Base-by-base conservation (phyloP, 2,888 invertebrate species). In the Drosophila percnosoma region DNA sequence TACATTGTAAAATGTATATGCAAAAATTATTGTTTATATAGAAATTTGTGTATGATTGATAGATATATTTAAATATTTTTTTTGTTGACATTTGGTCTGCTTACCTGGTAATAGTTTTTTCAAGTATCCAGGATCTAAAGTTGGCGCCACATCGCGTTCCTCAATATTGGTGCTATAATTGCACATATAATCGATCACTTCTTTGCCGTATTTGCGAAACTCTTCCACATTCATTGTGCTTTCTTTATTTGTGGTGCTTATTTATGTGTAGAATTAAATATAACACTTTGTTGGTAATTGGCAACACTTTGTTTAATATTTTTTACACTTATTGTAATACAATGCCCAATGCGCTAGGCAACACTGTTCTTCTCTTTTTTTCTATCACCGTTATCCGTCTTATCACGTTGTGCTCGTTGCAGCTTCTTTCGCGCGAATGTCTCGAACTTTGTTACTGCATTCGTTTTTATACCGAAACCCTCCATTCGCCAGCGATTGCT, bases 181-280 rank as follows among this genome's bases (percentile, higher is more conserved):
- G 91, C 96, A 96, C 75, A 97, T 97, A 92, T 96, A 97, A 92
- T 97, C 97, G 72, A 97, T 95, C 96, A 97, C 96, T 91, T 96
- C 95, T 92, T 96, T 96, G 27, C 97, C 97, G 68, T 96, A 94
- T 65, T 93, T 93, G 63, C 96, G 94, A 93, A 97, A 97, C 85
- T 96, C 96, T 86, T 96, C 95, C 21, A 95, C 94, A 93, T 97
- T 95, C 97, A 97, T 97, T 91, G 90, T 93, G 65, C 58, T 49
- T 2, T 38, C 29, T 27, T 65, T 65, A 4, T 66, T 59, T 31
- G 7, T 59, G 36, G 18, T 68, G 54, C 42, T 45, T 59, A 24
- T 38, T 45, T 65, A 54, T 40, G 6, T 42, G 8, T 61, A 6
- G 13, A 57, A 34, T 55, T 38, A 21, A 54, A 31, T 73, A 2